phyloP scores from a whole-genome alignment of 2,797 vertebrate genomes.

The Trachops cirrhosus region DNA sequence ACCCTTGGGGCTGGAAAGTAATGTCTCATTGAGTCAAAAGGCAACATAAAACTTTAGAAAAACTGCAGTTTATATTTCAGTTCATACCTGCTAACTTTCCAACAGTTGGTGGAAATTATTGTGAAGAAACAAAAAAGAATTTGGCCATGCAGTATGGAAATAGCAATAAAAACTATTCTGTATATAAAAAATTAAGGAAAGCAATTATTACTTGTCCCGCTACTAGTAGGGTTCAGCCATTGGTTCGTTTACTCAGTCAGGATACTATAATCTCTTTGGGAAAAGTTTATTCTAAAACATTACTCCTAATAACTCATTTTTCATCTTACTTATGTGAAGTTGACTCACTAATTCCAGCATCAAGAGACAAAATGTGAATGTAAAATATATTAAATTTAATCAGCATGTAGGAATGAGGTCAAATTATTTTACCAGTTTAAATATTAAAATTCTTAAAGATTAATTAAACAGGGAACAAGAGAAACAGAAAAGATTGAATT shows the following conservation, averaged over 20 bases:
- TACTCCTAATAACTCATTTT: slow-evolving; percentile 35
- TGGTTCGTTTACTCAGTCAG: slow-evolving; percentile 38
- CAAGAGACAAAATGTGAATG: slow-evolving; percentile 15
- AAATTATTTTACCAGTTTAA: slow-evolving; percentile 42
- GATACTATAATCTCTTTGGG: slow-evolving; percentile 54
- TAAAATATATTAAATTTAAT: slow-evolving; percentile 28
- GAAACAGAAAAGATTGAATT: not conserved
- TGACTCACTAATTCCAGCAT: not conserved
- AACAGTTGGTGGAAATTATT: slow-evolving; percentile 73
- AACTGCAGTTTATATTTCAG: slow-evolving; percentile 58
- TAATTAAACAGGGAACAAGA: not conserved
- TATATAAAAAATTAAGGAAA: slow-evolving; percentile 52
- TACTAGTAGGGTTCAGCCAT: slow-evolving; percentile 28
- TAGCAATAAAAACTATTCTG: slow-evolving; percentile 54
- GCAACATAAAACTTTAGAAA: slow-evolving; percentile 42
- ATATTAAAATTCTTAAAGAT: not conserved
- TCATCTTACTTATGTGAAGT: slow-evolving; percentile 55
- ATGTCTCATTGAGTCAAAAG: slow-evolving; percentile 60
- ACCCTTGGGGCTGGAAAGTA: slow-evolving; percentile 64
- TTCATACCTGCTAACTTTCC: slow-evolving; percentile 63
- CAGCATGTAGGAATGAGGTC: not conserved
- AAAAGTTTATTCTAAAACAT: slow-evolving; percentile 14
- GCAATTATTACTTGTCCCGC: slow-evolving; percentile 23
- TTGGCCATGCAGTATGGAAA: slow-evolving; percentile 70
- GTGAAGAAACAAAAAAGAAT: slow-evolving; percentile 66